Conservation (phyloP, 2,113 vertebrate species). For the Podilymbus podiceps region DNA sequence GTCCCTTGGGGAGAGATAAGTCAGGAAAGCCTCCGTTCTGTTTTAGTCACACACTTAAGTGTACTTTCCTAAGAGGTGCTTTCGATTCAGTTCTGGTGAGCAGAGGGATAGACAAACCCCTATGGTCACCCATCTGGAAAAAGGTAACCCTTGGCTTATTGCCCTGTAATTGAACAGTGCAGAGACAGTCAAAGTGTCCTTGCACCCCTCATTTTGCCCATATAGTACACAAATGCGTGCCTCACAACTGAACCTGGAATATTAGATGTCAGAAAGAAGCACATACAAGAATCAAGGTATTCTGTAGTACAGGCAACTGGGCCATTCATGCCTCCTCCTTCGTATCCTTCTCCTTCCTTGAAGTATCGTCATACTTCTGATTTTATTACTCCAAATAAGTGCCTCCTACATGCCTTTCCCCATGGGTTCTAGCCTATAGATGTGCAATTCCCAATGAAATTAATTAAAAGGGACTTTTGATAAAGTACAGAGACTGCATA, state of each 20-base stretch:
- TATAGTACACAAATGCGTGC: accelerated
- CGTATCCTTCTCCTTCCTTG: no score
- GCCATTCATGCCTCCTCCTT: background rate
- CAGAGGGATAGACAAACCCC: background rate
- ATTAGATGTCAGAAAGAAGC: background rate
- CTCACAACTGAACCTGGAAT: background rate
- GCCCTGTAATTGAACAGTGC: background rate
- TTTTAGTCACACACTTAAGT: background rate
- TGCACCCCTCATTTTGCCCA: background rate
- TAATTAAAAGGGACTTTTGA: background rate
- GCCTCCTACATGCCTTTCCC: background rate
- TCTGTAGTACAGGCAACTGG: background rate
- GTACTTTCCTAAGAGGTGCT: background rate
- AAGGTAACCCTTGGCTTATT: background rate
- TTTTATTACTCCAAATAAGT: background rate
- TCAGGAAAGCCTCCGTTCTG: background rate
- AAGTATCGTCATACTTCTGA: background rate
- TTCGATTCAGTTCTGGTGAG: background rate
- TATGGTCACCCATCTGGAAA: background rate
- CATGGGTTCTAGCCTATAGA: background rate
- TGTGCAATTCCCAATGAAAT: background rate
- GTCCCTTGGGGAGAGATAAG: background rate
- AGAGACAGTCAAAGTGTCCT: background rate
- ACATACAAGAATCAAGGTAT: background rate
- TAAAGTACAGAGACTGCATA: background rate